Evolutionary conservation across 2,888 invertebrate genomes (phyloP), one percentile per base, ranked within the genome.

Genomic region (Epirrhoe alternata): DNA sequence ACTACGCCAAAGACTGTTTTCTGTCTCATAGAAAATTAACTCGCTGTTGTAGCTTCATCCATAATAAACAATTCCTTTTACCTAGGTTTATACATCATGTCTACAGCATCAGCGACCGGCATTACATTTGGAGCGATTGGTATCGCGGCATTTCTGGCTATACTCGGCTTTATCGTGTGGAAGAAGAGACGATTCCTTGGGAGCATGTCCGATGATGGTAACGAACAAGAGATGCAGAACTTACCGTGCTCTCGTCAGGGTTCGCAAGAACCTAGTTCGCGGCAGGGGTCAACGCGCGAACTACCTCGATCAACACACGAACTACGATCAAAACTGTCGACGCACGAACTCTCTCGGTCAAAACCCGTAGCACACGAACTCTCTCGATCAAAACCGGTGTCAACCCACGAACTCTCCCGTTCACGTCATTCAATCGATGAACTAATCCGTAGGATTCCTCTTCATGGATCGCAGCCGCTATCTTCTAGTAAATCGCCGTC

Each of bases 71-170:
- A 53, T 30, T 51, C 59, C 55, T 61, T 60, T 60, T 45, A 60
- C 47, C n/a, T 64, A 92, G 92, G 90, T 51, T 69, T 88, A 56
- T 87, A 89, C 78, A 81, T 85, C 69, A 86, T 92, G 86, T 88
- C 92, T 17, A 87, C 86, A 75, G 90, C 90, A n/a, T 89, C 92
- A 12, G 84, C 84, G 0, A 86, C 87, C 0, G 89, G 89, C 6
- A 85, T 92, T 55, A 84, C 85, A 1, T 80, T 91, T 24, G 92
- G 88, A 5, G 82, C 77, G 0, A 79, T 91, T 6, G 77, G 82
- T 1, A 79, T 88, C 1, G 74, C 78, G 0, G 71, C 74, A 0
- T 74, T 85, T 31, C 74, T 92, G 1, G 74, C 63, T 1, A 59
- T 85, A 1, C 77, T 91, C 0, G 89, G 83, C 0, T 78, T 85